Percentiles rank a stretch among this genome's conserved stretches.
These are phyloP conservation scores for Etheostoma cragini DNA, from an alignment of 2,113 vertebrate species.

Conservation along the genomic window DNA sequence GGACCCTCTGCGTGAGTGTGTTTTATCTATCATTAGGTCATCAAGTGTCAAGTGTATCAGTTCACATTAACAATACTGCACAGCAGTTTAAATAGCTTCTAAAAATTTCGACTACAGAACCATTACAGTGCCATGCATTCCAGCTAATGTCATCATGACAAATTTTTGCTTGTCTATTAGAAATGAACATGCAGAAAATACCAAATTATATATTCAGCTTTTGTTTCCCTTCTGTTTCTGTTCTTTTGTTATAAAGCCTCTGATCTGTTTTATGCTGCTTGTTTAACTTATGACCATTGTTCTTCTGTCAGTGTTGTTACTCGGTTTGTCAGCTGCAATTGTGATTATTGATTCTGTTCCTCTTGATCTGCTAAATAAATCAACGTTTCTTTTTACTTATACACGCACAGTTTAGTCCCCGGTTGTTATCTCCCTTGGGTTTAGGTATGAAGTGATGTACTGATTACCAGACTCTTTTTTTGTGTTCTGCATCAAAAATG, in stretches of 20 bases:
- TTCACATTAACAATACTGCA: background rate
- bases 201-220: background rate
- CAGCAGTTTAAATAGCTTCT: background rate
- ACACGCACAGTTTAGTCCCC: background rate
- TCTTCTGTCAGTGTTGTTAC: background rate
- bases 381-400: background rate
- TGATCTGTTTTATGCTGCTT: background rate
- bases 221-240: background rate
- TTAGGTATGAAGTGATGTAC: background rate
- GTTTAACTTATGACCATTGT: background rate
- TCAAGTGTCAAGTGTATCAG: background rate
- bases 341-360: background rate
- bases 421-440: background rate
- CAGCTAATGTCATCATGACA: background rate
- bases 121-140: background rate
- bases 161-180: background rate
- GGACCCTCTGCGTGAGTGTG: too few relatives aligned
- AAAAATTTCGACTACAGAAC: background rate
- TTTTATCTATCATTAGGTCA: too few relatives aligned
- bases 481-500: background rate
- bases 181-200: background rate
- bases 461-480: background rate
- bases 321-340: background rate
- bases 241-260: background rate
- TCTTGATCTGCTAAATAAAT: slow-evolving; percentile 28